A percentile compares a stretch with the other conserved stretches of the same genome.
phyloP scores from a whole-genome alignment of 2,888 invertebrate genomes.

The Cerastis rubricosa region DNA sequence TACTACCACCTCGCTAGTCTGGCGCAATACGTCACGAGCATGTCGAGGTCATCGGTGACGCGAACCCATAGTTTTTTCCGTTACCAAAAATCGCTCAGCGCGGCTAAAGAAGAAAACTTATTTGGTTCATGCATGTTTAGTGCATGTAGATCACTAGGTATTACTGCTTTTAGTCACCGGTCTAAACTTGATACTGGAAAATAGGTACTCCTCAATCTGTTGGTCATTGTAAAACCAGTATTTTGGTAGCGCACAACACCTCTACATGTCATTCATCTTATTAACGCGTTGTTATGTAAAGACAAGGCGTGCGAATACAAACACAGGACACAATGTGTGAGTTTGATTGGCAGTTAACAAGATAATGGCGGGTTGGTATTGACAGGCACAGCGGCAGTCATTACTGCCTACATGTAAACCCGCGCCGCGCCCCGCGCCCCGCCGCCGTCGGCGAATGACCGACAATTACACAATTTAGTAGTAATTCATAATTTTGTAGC shows the following conservation, averaged over 20 bases:
- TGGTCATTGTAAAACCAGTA: background rate
- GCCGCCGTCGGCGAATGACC: background rate
- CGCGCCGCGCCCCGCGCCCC: constrained; percentile 12
- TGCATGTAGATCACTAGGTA: background rate
- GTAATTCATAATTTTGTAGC: constrained; percentile 22
- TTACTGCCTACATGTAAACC: background rate
- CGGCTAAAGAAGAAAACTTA: no score
- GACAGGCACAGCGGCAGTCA: constrained; percentile 33
- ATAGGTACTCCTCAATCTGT: background rate
- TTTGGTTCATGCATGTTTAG: no score
- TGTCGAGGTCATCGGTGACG: no score
- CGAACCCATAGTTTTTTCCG: no score
- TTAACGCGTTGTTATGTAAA: constrained; percentile 1
- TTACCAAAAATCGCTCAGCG: no score
- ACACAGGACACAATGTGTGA: constrained; percentile 21
- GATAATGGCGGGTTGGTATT: constrained; percentile 51
- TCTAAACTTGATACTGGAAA: background rate
- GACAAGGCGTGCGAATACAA: constrained; percentile 51
- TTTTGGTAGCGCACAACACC: background rate
- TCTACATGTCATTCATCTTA: background rate
- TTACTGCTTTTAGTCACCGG: background rate
- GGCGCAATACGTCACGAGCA: no score
- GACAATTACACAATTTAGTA: constrained; percentile 18
- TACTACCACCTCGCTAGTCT: no score
- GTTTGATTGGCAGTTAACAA: constrained; percentile 42